phyloP scores from a whole-genome alignment of 2,888 invertebrate species.

The Hypomecis punctinalis region DNA sequence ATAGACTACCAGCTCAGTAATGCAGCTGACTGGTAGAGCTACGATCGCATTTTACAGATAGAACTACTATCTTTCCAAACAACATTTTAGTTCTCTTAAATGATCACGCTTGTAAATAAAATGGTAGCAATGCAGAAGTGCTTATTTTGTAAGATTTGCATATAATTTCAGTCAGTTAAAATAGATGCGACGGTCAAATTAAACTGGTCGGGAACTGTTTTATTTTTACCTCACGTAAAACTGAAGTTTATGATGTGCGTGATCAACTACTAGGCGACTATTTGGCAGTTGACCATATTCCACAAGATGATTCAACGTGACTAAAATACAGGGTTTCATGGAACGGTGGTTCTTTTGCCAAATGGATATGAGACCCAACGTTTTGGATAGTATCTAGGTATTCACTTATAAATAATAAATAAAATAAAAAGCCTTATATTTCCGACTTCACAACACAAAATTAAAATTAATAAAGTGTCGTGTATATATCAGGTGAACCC shows the following conservation, averaged over 20 bases:
- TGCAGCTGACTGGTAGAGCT: background rate
- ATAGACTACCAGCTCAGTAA: background rate
- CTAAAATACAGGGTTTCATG: background rate
- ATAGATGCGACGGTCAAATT: constrained; percentile 5
- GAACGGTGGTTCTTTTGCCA: too few species aligned
- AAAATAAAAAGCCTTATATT: too few species aligned
- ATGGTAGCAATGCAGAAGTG: background rate
- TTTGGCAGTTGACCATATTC: background rate
- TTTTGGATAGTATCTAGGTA: too few species aligned
- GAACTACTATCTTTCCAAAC: background rate
- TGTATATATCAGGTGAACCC: too few species aligned
- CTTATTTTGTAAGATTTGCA: constrained; percentile 1
- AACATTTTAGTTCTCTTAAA: background rate
- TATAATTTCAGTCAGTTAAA: constrained; percentile 14
- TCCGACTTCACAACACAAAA: too few species aligned
- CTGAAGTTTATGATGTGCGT: constrained; percentile 24
- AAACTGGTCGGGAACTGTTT: constrained; percentile 20
- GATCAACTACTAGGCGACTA: constrained; percentile 12
- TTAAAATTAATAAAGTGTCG: too few species aligned
- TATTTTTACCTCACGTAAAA: constrained; percentile 32
- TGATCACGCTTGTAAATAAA: background rate
- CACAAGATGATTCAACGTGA: background rate
- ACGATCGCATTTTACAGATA: background rate
- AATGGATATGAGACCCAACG: too few species aligned
- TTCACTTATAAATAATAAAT: too few species aligned